A percentile compares a stretch with the other conserved stretches of the same genome.
phyloP scores from a whole-genome alignment of 1,140 invertebrate species.

The Diabrotica undecimpunctata region DNA sequence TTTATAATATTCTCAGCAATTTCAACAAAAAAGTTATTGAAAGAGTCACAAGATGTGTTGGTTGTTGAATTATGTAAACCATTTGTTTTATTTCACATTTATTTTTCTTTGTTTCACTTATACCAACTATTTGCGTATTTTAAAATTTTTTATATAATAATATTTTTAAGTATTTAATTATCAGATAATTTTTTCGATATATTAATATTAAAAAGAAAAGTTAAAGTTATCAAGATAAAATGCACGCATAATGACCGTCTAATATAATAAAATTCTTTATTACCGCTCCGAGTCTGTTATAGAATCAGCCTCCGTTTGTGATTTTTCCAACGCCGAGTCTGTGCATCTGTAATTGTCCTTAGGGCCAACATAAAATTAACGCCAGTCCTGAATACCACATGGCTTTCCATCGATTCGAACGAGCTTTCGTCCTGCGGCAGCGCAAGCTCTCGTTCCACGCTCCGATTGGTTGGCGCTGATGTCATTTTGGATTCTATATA shows the following conservation, averaged over 20 bases:
- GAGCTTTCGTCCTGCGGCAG: slow-evolving; percentile 18
- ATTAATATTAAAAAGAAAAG: too few relatives aligned
- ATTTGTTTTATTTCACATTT: too few relatives aligned
- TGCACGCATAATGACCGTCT: background rate
- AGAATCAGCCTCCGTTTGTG: background rate
- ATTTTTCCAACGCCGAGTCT: background rate
- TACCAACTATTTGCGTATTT: too few relatives aligned
- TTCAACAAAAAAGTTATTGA: too few relatives aligned
- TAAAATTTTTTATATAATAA: too few relatives aligned
- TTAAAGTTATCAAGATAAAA: background rate
- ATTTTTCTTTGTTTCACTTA: too few relatives aligned
- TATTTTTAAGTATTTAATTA: too few relatives aligned
- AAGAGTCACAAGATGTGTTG: too few relatives aligned
- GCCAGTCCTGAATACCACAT: slow-evolving; percentile 17
- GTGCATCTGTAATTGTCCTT: slow-evolving; percentile 7
- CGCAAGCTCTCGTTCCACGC: slow-evolving; percentile 13
- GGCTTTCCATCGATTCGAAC: slow-evolving; percentile 22
- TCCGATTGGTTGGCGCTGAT: slow-evolving; percentile 13
- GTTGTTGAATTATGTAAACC: too few relatives aligned
- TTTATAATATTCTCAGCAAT: too few relatives aligned
- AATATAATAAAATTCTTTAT: background rate
- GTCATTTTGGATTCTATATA: slow-evolving; percentile 22
- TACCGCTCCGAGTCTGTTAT: background rate
- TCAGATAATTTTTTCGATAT: too few relatives aligned
- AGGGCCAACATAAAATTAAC: slow-evolving; percentile 2